These are phyloP conservation scores for Euproctis similis DNA, from an alignment of 2,888 invertebrate genomes.

Conservation along the genomic window DNA sequence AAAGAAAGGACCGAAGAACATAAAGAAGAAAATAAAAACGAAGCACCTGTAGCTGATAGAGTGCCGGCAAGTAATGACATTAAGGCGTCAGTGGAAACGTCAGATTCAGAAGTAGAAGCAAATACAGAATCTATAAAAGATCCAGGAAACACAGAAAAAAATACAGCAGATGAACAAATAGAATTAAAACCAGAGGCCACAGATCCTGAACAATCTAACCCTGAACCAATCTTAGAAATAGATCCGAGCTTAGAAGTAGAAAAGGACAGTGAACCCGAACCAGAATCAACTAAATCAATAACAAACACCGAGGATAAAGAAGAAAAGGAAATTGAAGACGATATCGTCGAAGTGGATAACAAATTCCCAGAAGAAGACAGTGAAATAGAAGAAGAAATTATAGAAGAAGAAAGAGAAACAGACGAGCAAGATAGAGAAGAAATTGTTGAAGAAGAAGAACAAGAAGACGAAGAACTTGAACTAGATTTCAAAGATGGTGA, in stretches of 20 bases:
- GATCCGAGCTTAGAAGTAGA: neutral
- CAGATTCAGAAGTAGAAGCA: neutral
- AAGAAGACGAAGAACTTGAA: slow-evolving; percentile 9
- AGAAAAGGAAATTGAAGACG: slow-evolving; percentile 2
- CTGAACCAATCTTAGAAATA: slow-evolving; percentile 1
- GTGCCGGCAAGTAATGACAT: slow-evolving; percentile 6
- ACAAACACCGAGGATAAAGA: neutral
- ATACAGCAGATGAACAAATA: slow-evolving; percentile 6
- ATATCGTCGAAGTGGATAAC: slow-evolving; percentile 3
- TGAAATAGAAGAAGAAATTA: slow-evolving; percentile 4
- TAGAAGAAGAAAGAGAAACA: neutral
- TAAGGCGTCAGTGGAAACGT: slow-evolving; percentile 7
- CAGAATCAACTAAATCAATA: neutral
- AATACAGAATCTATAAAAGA: slow-evolving; percentile 9
- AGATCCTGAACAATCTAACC: neutral
- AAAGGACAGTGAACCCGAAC: slow-evolving; percentile 1
- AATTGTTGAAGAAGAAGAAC: slow-evolving; percentile 1
- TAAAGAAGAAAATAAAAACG: slow-evolving; percentile 20
- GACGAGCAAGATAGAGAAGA: neutral
- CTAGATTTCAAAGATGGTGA: slow-evolving; percentile 2
- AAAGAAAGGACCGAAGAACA: slow-evolving; percentile 37
- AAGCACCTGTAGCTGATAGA: slow-evolving; percentile 11
- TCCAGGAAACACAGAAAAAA: slow-evolving; percentile 11
- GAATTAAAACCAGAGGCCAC: slow-evolving; percentile 8
- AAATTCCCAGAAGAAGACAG: slow-evolving; percentile 12